phyloP scores from a whole-genome alignment of 2,888 invertebrate genomes.

The Eledona agricola region DNA sequence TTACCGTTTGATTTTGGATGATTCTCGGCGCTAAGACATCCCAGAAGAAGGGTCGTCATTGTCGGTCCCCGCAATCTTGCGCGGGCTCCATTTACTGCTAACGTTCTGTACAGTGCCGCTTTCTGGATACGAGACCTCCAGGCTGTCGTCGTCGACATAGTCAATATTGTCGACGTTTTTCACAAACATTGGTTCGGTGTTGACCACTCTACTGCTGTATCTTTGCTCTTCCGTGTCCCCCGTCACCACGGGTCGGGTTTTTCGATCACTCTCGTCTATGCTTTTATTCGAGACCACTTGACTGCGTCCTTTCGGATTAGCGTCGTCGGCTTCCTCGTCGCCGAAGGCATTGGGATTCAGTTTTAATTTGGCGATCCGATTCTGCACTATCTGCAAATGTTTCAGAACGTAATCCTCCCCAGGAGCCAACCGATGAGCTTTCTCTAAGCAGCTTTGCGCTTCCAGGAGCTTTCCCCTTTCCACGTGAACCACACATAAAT shows the following conservation, averaged over 20 bases:
- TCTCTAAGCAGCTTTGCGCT: slow-evolving; percentile 85
- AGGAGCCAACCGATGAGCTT: slow-evolving; percentile 84
- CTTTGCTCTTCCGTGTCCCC: slow-evolving; percentile 60
- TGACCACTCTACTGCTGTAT: slow-evolving; percentile 61
- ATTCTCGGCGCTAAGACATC: slow-evolving; percentile 61
- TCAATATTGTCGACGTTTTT: slow-evolving; percentile 58
- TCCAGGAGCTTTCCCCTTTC: slow-evolving; percentile 86
- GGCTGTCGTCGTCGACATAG: slow-evolving; percentile 42
- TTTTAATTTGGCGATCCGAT: slow-evolving; percentile 66
- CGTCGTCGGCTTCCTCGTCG: slow-evolving; percentile 54
- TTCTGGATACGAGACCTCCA: slow-evolving; percentile 38
- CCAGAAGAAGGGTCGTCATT: slow-evolving; percentile 63
- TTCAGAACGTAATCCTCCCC: slow-evolving; percentile 90
- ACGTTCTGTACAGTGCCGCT: slow-evolving; percentile 37
- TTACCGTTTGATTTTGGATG: slow-evolving; percentile 29
- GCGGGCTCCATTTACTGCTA: slow-evolving; percentile 40
- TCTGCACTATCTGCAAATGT: slow-evolving; percentile 88
- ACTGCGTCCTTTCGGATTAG: slow-evolving; percentile 53
- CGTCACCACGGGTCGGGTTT: slow-evolving; percentile 59
- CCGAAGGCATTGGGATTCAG: slow-evolving; percentile 50
- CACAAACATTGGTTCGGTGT: slow-evolving; percentile 62
- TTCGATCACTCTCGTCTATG: slow-evolving; percentile 58
- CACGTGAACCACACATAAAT: slow-evolving; percentile 94
- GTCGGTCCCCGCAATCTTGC: slow-evolving; percentile 51
- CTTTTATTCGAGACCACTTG: slow-evolving; percentile 60